phyloP scores from a whole-genome alignment of 2,113 vertebrate genomes.

The Rana temporaria region DNA sequence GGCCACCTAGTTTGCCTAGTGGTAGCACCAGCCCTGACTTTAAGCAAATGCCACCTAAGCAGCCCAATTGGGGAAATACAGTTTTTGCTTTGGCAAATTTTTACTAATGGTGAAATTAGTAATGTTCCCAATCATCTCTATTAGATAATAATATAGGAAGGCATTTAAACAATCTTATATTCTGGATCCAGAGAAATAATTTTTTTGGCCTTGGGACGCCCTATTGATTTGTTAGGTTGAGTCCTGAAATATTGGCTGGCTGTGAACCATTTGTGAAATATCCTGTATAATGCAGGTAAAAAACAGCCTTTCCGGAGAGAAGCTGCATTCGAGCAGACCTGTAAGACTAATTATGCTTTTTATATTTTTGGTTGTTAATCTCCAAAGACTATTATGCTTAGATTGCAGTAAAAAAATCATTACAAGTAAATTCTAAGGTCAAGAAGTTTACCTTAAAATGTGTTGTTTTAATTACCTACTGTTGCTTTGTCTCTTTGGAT shows the following conservation, averaged over 20 bases:
- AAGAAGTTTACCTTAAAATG: no score
- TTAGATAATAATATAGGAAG: no score
- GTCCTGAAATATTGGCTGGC: constrained; percentile 47
- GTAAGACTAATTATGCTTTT: constrained; percentile 23
- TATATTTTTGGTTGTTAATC: constrained; percentile 7
- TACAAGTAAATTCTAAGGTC: not conserved
- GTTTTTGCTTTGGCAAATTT: no score
- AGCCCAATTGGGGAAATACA: no score
- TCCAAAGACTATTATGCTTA: not conserved
- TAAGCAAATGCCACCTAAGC: no score
- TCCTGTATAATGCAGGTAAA: constrained; percentile 15
- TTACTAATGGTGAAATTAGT: no score
- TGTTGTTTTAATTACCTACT: constrained; percentile 3
- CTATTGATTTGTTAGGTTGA: constrained; percentile 48
- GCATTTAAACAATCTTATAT: not conserved
- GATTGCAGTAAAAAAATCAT: constrained; percentile 5
- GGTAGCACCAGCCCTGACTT: no score
- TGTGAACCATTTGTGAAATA: constrained; percentile 31
- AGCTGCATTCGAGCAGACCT: not conserved
- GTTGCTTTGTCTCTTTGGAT: not conserved
- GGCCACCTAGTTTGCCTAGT: no score
- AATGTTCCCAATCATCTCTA: no score
- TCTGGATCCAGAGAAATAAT: not conserved
- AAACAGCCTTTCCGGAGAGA: constrained; percentile 21
- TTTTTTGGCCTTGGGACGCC: constrained; percentile 32